Base-by-base conservation (phyloP, 2,888 invertebrate species). In the Masnerella sp. region DNA sequence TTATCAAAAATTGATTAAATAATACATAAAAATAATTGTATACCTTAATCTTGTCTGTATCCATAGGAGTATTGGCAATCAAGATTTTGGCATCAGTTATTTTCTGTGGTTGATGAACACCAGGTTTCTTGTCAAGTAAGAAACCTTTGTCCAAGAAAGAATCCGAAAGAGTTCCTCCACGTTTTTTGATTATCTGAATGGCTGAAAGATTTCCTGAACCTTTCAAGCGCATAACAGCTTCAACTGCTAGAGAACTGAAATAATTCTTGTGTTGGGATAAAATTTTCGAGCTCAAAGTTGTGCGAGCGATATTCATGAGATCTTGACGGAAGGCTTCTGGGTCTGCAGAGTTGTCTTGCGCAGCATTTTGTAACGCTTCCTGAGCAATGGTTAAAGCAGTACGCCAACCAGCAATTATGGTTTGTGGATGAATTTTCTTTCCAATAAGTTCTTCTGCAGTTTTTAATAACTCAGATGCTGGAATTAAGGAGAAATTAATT, bases 11-110 rank as follows among this genome's bases (percentile, higher is more conserved):
- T n/a, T n/a, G n/a, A n/a, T n/a, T n/a, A n/a, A n/a, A n/a, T n/a
- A n/a, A n/a, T n/a, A n/a, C n/a, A n/a, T n/a, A n/a, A n/a, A n/a
- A n/a, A n/a, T n/a, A n/a, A n/a, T n/a, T n/a, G n/a, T 22, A 30
- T 65, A 84, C 93, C 90, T 99, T 99, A 79, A 99, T 98, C 89
- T 99, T 99, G 86, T 99, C 99, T 0, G 98, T 97, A 89, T 99
- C 99, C 99, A 99, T 99, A 0, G 99, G 97, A 7, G 99, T 99
- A 88, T 99, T 99, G 8, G 99, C 99, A 81, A 99, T 96, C 17
- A 99, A 91, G 84, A 99, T 98, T 84, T 93, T 95, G 1, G 98
- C 98, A 84, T 99, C 98, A 84, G 97, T 96, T 78, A 99, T 90
- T 79, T 93, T 91, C 85, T 98, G 96, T 0, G 99, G 99, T 88